Conservation (phyloP, 2,113 vertebrate genomes). For the Cercopithecus mona region DNA sequence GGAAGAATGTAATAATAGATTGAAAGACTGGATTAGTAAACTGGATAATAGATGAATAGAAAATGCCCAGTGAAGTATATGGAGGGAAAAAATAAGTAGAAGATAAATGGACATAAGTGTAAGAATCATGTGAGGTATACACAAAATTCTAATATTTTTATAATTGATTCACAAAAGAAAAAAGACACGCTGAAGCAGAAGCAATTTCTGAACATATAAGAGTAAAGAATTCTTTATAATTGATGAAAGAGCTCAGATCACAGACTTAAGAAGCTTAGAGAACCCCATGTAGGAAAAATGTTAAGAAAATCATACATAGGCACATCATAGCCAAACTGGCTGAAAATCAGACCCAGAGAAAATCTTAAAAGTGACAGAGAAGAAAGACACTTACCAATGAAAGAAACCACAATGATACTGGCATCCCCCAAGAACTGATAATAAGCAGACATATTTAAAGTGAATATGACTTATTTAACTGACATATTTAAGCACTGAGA, state of each 20-base stretch:
- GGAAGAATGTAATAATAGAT: background rate
- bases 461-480: background rate
- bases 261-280: background rate
- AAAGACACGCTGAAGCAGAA: background rate
- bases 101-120: background rate
- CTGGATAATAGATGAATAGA: background rate
- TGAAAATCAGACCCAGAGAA: background rate
- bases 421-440: background rate
- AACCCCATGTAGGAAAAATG: background rate
- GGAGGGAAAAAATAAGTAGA: background rate
- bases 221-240: background rate
- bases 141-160: background rate
- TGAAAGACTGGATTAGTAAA: background rate
- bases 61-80: background rate
- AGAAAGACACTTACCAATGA: background rate
- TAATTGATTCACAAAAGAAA: background rate
- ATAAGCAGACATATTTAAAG: background rate
- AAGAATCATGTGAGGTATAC: background rate
- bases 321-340: background rate
- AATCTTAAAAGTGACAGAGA: background rate
- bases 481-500: background rate
- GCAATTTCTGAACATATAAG: background rate
- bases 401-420: background rate
- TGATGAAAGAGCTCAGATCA: background rate
- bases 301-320: background rate